Base-by-base conservation (phyloP, 2,113 vertebrate genomes). In the Catharus fuscescens region DNA sequence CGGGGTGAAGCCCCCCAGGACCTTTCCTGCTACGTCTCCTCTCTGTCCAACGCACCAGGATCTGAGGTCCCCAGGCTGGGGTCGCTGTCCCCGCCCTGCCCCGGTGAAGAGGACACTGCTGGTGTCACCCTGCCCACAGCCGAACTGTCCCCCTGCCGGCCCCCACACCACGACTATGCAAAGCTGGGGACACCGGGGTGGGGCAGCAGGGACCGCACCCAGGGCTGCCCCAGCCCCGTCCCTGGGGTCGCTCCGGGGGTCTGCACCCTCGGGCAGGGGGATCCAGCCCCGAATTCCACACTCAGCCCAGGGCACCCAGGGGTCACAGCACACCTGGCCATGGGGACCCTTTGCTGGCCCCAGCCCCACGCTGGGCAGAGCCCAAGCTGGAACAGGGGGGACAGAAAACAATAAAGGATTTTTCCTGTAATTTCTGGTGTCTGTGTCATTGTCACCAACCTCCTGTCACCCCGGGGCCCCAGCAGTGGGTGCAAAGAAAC, bases 331-430 rank as follows among this genome's bases (percentile, higher is more conserved):
- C 42, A 3, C 1, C 1, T 11, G 90, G 80, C 72, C 36, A 0
- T 0, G 3, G 26, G 44, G 38, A 13, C 17, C 14, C 21, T 50
- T 17, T 21, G 52, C 54, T 3, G 18, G 48, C 54, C 64, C 45
- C 74, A 45, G 42, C 57, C 70, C 77, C 77, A 6, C 2, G 0
- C 15, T 8, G 23, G 47, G 23, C 88, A 76, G 48, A 44, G 65
- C 50, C 50, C 2, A 10, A 40, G 83, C 65, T 1, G 14, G 47
- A 4, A 2, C 29, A 4, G 20, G 0, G 31, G 36, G n/a, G 4
- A n/a, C 60, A 32, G 56, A 82, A 38, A 70, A 67, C 42, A 96
- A 92, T 96, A 96, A 96, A 96, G 69, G 84, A 54, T 80, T 95
- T 95, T 92, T 94, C 26, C 56, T 94, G 34, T 53, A 53, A 6